Evolutionary conservation across 2,888 invertebrate genomes (phyloP).

Genomic region (Netelia fuscicornis): DNA sequence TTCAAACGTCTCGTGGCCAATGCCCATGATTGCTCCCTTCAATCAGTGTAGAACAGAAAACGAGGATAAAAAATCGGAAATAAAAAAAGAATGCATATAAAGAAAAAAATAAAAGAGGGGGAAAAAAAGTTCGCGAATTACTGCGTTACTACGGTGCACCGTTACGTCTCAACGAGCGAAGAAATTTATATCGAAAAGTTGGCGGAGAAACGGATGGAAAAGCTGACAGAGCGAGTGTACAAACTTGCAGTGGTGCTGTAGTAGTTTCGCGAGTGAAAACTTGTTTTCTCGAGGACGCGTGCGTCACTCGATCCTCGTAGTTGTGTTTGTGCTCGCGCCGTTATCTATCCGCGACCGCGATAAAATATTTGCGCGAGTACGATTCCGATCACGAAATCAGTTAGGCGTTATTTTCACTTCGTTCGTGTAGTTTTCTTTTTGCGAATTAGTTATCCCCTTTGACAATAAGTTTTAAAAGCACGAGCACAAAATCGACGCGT

Average conservation of each 20-base stretch:
- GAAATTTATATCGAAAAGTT: conserved; percentile 70
- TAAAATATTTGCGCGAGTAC: conserved; percentile 41
- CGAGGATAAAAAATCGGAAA: neutral
- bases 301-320: neutral
- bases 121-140: conserved; percentile 68
- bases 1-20: conserved; percentile 43
- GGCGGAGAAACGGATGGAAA: conserved; percentile 36
- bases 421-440: conserved; percentile 10
- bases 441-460: neutral
- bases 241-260: conserved; percentile 9
- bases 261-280: conserved; percentile 34
- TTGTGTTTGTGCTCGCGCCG: conserved; percentile 8
- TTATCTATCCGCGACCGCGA: conserved; percentile 23
- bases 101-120: neutral
- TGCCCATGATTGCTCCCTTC: conserved; percentile 60
- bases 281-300: conserved; percentile 46
- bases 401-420: conserved; percentile 44
- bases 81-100: conserved; percentile 11
- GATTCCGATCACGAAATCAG: conserved; percentile 61
- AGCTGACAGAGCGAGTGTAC: conserved; percentile 14
- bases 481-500: neutral
- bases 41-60: conserved; percentile 38
- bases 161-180: conserved; percentile 65
- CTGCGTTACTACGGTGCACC: neutral
- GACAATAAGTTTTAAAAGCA: conserved; percentile 19